Evolutionary conservation across 1,140 invertebrate genomes (phyloP).

Genomic region (Drosophila micromelanica): DNA sequence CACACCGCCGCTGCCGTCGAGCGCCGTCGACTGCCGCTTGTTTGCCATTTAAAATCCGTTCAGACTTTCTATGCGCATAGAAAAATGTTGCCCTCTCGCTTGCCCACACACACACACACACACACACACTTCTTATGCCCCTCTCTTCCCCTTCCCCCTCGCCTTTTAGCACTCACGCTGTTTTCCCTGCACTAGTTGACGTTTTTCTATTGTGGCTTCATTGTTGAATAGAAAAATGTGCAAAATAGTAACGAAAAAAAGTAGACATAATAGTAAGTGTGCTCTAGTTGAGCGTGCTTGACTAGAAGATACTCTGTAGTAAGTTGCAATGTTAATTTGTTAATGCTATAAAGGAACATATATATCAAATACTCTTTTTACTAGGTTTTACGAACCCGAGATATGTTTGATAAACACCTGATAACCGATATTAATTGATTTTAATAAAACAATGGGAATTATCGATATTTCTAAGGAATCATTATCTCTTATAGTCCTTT

Average conservation of each 20-base stretch:
- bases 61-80: constrained; percentile 77
- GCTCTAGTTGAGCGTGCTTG: too few species aligned
- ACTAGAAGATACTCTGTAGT: too few species aligned
- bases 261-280: neutral
- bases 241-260: constrained; percentile 77
- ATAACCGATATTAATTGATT: too few species aligned
- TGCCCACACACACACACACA: constrained; percentile 37
- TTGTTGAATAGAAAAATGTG: constrained; percentile 84
- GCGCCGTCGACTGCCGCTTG: constrained; percentile 61
- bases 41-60: constrained; percentile 82
- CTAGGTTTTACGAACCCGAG: too few species aligned
- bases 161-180: constrained; percentile 13
- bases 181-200: constrained; percentile 73
- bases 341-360: too few species aligned
- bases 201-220: constrained; percentile 81
- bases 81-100: constrained; percentile 66
- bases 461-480: too few species aligned
- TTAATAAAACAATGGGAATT: neutral
- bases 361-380: too few species aligned
- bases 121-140: constrained; percentile 42
- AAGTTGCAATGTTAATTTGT: too few species aligned
- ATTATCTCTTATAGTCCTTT: too few species aligned
- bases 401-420: too few species aligned
- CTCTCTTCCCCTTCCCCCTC: neutral
- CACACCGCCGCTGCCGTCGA: constrained; percentile 12